Percentiles rank a stretch among this genome's conserved stretches.
These are phyloP conservation scores for Hyppa rectilinea DNA, from an alignment of 2,888 invertebrate genomes.

Conservation along the genomic window DNA sequence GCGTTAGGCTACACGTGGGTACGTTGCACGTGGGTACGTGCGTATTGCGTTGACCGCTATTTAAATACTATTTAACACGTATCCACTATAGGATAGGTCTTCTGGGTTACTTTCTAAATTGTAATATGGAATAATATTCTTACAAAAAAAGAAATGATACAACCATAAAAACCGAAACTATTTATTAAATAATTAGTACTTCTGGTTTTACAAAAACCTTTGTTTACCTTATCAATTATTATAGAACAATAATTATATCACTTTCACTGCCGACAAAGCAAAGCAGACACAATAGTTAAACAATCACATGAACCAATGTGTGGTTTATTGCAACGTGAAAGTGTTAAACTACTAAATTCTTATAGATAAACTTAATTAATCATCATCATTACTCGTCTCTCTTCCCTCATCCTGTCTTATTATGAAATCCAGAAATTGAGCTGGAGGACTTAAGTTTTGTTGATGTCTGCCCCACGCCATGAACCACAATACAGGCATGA, in stretches of 20 bases:
- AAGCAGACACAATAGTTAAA: too few relatives aligned
- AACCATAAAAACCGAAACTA: not conserved
- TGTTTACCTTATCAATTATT: conserved; percentile 4
- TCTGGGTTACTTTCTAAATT: not conserved
- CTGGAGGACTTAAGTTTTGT: not conserved
- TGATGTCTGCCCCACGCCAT: too few relatives aligned
- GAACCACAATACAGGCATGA: too few relatives aligned
- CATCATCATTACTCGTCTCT: not conserved
- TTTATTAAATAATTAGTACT: not conserved
- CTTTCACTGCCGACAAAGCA: too few relatives aligned
- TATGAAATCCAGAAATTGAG: not conserved
- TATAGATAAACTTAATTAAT: not conserved
- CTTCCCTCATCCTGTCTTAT: not conserved
- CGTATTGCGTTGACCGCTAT: not conserved
- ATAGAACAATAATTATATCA: too few relatives aligned
- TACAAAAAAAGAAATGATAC: not conserved
- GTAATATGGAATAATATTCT: not conserved
- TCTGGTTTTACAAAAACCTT: not conserved
- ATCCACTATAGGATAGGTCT: not conserved
- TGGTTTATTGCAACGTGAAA: too few relatives aligned
- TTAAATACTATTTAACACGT: not conserved
- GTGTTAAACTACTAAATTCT: conserved; percentile 1
- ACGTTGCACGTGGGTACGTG: too few relatives aligned
- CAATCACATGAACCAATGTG: too few relatives aligned
- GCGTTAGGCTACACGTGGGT: too few relatives aligned